Conservation (phyloP, 1,140 invertebrate species). For the Bombus picipes region DNA sequence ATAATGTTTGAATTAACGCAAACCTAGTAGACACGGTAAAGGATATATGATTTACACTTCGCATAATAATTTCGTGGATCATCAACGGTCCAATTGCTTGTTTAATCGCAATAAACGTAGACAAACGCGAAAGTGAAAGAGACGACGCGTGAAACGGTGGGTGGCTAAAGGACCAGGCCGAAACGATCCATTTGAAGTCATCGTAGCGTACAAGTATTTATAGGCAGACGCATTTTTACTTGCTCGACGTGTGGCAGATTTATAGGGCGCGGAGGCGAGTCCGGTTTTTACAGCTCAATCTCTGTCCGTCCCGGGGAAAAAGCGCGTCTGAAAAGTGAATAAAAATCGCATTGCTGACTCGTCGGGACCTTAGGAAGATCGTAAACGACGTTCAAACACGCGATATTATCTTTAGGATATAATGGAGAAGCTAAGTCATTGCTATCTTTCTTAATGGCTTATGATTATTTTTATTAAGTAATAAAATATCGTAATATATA, state of each 20-base stretch:
- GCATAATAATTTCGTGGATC: not conserved
- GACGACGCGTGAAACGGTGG: not conserved
- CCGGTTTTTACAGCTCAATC: slow-evolving; percentile 33
- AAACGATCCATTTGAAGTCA: slow-evolving; percentile 43
- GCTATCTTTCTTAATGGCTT: not conserved
- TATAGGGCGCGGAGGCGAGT: slow-evolving; percentile 35
- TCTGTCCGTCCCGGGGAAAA: not conserved
- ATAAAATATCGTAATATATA: too few species aligned
- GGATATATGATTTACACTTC: not conserved
- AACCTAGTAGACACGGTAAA: not conserved
- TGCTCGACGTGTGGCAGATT: slow-evolving; percentile 39
- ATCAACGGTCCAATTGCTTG: not conserved
- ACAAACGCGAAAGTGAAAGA: not conserved
- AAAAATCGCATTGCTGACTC: slow-evolving; percentile 12
- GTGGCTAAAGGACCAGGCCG: not conserved
- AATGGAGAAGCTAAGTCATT: not conserved
- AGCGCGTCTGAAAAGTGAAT: not conserved
- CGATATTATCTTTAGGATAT: not conserved
- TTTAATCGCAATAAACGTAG: not conserved
- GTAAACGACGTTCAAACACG: not conserved
- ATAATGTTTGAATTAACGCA: too few species aligned
- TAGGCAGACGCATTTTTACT: slow-evolving; percentile 44
- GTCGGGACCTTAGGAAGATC: not conserved
- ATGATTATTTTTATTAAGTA: too few species aligned
- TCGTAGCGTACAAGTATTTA: slow-evolving; percentile 39